These are phyloP conservation scores for Eolophus roseicapilla DNA, from an alignment of 2,113 vertebrate genomes.

Conservation along the genomic window DNA sequence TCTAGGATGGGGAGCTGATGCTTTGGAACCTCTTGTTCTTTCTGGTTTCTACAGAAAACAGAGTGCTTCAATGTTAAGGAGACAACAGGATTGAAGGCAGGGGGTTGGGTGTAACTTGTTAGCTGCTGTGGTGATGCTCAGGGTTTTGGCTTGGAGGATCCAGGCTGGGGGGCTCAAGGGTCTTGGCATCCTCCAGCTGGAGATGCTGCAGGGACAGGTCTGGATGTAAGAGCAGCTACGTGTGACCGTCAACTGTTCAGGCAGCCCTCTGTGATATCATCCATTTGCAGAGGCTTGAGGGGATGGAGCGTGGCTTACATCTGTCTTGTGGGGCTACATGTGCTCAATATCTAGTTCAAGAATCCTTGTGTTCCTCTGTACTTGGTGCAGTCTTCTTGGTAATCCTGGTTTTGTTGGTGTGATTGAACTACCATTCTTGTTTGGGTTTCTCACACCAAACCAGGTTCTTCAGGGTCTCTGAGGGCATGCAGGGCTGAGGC, in stretches of 20 bases:
- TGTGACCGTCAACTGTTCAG: rapidly evolving
- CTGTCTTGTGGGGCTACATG: rapidly evolving
- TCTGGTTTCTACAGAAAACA: neutral
- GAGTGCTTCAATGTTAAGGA: rapidly evolving
- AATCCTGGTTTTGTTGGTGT: neutral
- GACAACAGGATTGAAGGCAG: rapidly evolving
- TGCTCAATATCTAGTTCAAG: neutral
- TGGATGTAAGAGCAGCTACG: neutral
- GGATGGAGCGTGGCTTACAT: neutral
- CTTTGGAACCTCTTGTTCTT: neutral
- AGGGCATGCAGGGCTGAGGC: neutral
- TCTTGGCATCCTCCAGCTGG: neutral
- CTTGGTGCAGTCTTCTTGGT: neutral
- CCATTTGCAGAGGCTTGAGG: neutral
- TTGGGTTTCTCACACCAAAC: neutral
- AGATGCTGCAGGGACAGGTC: neutral
- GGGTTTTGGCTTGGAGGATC: neutral
- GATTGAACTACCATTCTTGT: neutral
- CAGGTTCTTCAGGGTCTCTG: neutral
- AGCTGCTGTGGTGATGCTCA: neutral
- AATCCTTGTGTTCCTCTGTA: neutral
- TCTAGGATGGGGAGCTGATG: rapidly evolving
- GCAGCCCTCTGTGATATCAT: neutral
- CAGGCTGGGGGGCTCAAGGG: too few species aligned
- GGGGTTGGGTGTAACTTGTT: neutral